Conservation (phyloP, 2,797 vertebrate genomes). For the Notolepis coatsorum region DNA sequence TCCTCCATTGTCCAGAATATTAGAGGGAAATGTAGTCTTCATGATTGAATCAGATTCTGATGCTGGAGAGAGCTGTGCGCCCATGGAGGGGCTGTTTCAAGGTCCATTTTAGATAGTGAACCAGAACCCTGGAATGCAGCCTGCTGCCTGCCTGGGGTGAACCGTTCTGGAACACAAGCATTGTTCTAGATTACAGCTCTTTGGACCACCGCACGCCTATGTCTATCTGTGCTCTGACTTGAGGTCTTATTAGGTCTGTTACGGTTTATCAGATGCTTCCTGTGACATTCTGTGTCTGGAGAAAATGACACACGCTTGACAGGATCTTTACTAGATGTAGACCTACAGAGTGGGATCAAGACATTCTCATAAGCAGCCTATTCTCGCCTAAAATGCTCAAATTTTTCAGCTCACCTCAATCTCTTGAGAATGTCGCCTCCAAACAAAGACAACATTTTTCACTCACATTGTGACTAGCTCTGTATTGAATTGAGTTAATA, state of each 20-base stretch:
- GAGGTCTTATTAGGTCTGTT: constrained; percentile 42
- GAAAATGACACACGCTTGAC: constrained; percentile 9
- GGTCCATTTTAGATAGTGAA: constrained; percentile 30
- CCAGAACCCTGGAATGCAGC: constrained; percentile 28
- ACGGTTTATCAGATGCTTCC: constrained; percentile 42
- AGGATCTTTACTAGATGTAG: too few species aligned
- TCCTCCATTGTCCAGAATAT: background rate
- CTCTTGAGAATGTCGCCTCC: constrained; percentile 32
- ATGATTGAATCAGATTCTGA: constrained; percentile 4
- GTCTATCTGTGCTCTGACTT: constrained; percentile 19
- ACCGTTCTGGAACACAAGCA: constrained; percentile 23
- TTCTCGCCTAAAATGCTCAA: too few species aligned
- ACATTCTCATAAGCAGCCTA: constrained; percentile 13
- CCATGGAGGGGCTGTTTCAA: constrained; percentile 15
- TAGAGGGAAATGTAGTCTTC: background rate
- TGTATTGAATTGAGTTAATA: too few species aligned
- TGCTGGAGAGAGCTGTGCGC: constrained; percentile 11
- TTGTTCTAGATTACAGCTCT: constrained; percentile 22
- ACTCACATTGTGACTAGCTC: too few species aligned
- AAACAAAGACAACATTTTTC: too few species aligned
- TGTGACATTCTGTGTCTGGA: constrained; percentile 45
- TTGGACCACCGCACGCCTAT: constrained; percentile 4
- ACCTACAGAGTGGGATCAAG: too few species aligned
- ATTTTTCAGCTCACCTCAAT: constrained; percentile 30
- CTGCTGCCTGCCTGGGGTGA: constrained; percentile 18